Conservation (phyloP, 1,140 invertebrate genomes). For the Panonychus citri region DNA sequence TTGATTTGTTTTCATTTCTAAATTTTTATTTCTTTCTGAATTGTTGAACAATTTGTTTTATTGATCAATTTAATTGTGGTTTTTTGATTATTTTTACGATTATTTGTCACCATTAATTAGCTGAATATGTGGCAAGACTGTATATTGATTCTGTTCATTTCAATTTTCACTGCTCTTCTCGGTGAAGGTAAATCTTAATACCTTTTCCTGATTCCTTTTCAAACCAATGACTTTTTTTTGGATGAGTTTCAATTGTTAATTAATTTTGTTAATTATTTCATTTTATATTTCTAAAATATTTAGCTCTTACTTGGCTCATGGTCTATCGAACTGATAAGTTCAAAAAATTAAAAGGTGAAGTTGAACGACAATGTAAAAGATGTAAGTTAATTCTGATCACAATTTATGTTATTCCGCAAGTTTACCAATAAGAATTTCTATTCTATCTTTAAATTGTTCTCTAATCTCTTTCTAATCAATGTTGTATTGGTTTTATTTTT, state of each 20-base stretch:
- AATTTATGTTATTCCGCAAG: conserved; percentile 1
- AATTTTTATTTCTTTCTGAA: too few species aligned
- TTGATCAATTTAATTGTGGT: too few species aligned
- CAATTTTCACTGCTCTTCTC: conserved; percentile 78
- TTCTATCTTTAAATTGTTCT: too few species aligned
- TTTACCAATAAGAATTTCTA: too few species aligned
- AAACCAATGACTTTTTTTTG: too few species aligned
- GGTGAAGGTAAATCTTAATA: conserved; percentile 85
- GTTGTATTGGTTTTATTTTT: too few species aligned
- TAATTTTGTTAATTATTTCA: neutral
- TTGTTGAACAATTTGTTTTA: too few species aligned
- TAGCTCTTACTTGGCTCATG: conserved; percentile 86
- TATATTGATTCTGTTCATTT: conserved; percentile 84
- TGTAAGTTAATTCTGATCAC: conserved; percentile 34
- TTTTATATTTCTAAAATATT: conserved; percentile 19
- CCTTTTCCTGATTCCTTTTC: too few species aligned
- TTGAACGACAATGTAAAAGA: conserved; percentile 86
- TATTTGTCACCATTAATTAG: neutral
- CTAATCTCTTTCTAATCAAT: too few species aligned
- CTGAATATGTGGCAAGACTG: conserved; percentile 67
- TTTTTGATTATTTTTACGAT: too few species aligned
- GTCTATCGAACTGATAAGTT: conserved; percentile 97
- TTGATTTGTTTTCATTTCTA: too few species aligned
- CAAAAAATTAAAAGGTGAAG: conserved; percentile 79
- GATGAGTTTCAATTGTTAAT: too few species aligned